A percentile compares a stretch with the other conserved stretches of the same genome.
Evolutionary conservation across 2,888 invertebrate species (phyloP).

Genomic region (Metallyticus violacea): DNA sequence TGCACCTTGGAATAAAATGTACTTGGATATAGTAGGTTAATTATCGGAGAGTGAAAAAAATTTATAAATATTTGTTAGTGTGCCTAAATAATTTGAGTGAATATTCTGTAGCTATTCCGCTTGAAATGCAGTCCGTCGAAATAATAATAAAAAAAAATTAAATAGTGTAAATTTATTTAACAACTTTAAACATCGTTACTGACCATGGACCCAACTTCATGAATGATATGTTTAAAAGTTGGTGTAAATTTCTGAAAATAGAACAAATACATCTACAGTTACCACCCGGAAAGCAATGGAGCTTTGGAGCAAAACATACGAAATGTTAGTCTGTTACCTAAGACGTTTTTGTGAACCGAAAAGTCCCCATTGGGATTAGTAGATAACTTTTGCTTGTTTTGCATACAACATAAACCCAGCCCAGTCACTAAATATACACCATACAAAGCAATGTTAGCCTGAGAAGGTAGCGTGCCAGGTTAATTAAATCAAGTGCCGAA

Average conservation of each 20-base stretch:
- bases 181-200: constrained; percentile 34
- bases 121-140: too few relatives aligned
- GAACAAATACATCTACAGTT: neutral
- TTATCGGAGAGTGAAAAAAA: neutral
- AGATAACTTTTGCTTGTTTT: too few relatives aligned
- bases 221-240: constrained; percentile 36
- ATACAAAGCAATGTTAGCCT: too few relatives aligned
- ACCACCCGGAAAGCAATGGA: neutral
- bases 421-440: too few relatives aligned
- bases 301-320: too few relatives aligned
- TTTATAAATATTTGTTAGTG: neutral
- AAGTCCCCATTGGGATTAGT: too few relatives aligned
- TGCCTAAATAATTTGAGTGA: neutral
- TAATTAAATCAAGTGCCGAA: too few relatives aligned
- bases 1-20: neutral
- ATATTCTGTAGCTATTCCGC: constrained; percentile 27
- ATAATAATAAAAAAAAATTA: constrained; percentile 9
- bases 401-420: too few relatives aligned
- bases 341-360: too few relatives aligned
- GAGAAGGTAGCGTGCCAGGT: too few relatives aligned
- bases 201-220: constrained; percentile 40
- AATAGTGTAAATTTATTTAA: constrained; percentile 34
- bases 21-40: neutral
- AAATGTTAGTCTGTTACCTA: too few relatives aligned
- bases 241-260: constrained; percentile 18